Conservation (phyloP, 2,888 invertebrate species). For the Fragum whitleyi region DNA sequence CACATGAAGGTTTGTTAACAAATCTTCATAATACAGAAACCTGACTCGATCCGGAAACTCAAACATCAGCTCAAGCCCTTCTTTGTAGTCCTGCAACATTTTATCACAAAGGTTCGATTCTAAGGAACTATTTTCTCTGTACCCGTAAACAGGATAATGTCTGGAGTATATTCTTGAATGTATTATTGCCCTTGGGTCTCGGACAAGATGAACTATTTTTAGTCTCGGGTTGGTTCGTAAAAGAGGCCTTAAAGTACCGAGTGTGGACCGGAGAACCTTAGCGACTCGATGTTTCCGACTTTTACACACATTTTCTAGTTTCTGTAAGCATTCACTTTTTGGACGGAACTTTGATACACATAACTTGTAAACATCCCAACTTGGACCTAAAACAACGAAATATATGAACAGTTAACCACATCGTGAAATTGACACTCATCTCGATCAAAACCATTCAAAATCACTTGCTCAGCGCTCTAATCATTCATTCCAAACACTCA, state of each 20-base stretch:
- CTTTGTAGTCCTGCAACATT: constrained; percentile 33
- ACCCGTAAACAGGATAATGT: constrained; percentile 41
- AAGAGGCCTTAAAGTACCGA: constrained; percentile 37
- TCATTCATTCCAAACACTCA: too few species aligned
- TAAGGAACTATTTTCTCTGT: constrained; percentile 33
- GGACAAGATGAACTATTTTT: constrained; percentile 44
- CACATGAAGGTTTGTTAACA: constrained; percentile 39
- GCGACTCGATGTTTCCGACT: constrained; percentile 20
- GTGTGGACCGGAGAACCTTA: constrained; percentile 34
- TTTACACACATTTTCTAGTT: constrained; percentile 26
- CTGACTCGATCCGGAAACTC: constrained; percentile 35
- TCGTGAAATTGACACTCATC: too few species aligned
- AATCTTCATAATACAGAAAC: constrained; percentile 46
- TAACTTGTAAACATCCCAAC: constrained; percentile 46
- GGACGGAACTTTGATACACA: constrained; percentile 41
- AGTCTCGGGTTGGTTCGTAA: constrained; percentile 34
- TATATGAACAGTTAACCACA: too few species aligned
- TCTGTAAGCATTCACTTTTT: constrained; percentile 41
- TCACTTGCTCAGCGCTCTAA: too few species aligned
- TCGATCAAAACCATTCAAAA: too few species aligned
- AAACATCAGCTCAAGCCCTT: constrained; percentile 19
- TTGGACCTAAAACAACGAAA: constrained; percentile 47
- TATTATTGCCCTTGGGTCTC: constrained; percentile 47
- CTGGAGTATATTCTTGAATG: constrained; percentile 39
- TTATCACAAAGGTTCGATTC: constrained; percentile 41